Conservation (phyloP, 2,113 vertebrate genomes). For the Boulengeromyrus knoepffleri region DNA sequence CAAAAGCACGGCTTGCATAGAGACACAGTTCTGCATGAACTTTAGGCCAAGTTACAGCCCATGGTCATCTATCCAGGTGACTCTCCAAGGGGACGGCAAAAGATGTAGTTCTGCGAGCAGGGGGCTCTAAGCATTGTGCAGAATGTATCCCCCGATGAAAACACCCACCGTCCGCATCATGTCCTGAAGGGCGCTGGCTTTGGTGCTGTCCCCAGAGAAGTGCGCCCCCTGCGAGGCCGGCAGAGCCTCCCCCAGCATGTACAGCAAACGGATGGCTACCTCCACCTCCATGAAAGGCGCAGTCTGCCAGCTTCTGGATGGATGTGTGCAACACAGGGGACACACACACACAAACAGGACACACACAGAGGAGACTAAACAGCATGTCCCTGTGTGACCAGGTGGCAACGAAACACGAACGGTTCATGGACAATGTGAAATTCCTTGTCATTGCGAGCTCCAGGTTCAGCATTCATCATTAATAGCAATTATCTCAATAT, state of each 20-base stretch:
- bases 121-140: background rate
- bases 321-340: background rate
- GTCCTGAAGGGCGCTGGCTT: slow-evolving; percentile 87
- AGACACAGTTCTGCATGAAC: background rate
- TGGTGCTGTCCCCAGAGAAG: slow-evolving; percentile 85
- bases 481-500: background rate
- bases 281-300: slow-evolving; percentile 91
- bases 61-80: background rate
- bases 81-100: background rate
- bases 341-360: background rate
- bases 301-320: slow-evolving; percentile 79
- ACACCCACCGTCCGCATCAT: slow-evolving; percentile 94
- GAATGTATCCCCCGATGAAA: background rate
- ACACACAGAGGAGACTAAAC: background rate
- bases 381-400: background rate
- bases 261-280: slow-evolving; percentile 86
- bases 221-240: slow-evolving; percentile 91
- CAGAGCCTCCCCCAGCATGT: slow-evolving; percentile 95
- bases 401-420: background rate
- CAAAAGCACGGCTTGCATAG: background rate
- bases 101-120: background rate
- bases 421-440: background rate
- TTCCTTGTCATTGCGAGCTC: background rate
- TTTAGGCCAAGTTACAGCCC: background rate
- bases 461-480: background rate